Base-by-base conservation (phyloP, 2,888 invertebrate species). In the Sphecodes monilicornis region DNA sequence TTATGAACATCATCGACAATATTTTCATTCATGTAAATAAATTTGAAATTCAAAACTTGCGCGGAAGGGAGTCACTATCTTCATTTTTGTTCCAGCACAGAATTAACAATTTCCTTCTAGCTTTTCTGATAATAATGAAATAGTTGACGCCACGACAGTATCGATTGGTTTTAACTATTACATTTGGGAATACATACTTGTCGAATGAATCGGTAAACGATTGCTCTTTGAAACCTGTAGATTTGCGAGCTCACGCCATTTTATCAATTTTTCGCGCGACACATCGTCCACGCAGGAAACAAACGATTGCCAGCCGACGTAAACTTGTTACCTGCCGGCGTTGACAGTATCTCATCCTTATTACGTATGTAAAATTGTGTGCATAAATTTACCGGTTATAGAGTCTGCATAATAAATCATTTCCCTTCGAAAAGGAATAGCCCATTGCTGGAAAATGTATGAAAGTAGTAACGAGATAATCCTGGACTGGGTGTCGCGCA, bases 311-410 rank as follows among this genome's bases (percentile, higher is more conserved):
- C 74, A 80, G 79, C 69, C 89, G 84, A 82, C 80, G 72, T 60
- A 74, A 72, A 84, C 78, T 78, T 82, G 82, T 89, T 87, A 87
- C 81, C 77, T 71, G 80, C 84, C 70, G 76, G 83, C 82, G 85
- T 85, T 87, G 89, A 89, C 89, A 80, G 75, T 87, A 89, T 87
- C 89, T 89, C 78, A 74, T 85, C 60, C 77, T 75, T 79, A 86
- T 83, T 86, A 83, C 68, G 83, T 78, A 78, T 78, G 86, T 32
- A 86, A 80, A 85, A 76, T 76, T 43, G 78, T 78, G 76, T 69
- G 83, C 86, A 86, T 86, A 86, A 78, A 80, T 86, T 86, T 86
- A 81, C 77, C 85, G 76, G 75, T 71, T 57, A 39, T 41, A 60
- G 39, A 29, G 78, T 60, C 22, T 11, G 66, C 32, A 18, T 68